A percentile compares a stretch with the other conserved stretches of the same genome.
phyloP scores from a whole-genome alignment of 2,113 vertebrate genomes.

The Chitala chitala region DNA sequence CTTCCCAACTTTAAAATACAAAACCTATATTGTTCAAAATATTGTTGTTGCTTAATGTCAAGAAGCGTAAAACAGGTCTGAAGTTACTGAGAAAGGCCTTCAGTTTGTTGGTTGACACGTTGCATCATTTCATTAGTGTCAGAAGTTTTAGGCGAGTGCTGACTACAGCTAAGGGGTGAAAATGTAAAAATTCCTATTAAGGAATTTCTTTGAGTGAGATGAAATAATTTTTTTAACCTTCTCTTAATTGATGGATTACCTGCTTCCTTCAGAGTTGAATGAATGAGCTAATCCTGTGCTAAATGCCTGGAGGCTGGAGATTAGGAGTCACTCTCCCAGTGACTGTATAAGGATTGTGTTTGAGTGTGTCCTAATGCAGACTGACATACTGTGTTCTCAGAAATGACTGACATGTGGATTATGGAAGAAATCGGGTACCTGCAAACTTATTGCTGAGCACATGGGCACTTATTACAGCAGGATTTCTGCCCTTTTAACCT shows the following conservation, averaged over 20 bases:
- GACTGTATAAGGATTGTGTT: conserved; percentile 17
- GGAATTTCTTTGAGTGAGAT: conserved; percentile 65
- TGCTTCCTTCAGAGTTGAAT: conserved; percentile 21
- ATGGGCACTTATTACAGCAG: not conserved
- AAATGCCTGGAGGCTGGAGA: conserved; percentile 26
- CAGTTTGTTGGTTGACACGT: not conserved
- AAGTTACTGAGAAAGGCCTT: too few species aligned
- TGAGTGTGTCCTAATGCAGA: conserved; percentile 22
- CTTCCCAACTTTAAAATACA: too few species aligned
- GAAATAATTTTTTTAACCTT: conserved; percentile 21
- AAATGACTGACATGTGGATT: conserved; percentile 19
- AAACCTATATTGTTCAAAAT: too few species aligned
- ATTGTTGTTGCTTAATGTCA: too few species aligned
- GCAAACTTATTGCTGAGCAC: conserved; percentile 19
- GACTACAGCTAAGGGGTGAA: not conserved
- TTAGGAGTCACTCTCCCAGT: conserved; percentile 16
- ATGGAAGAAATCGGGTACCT: conserved; percentile 11
- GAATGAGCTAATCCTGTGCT: conserved; percentile 27
- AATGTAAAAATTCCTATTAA: conserved; percentile 60
- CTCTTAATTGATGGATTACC: conserved; percentile 28
- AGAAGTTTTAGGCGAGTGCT: not conserved
- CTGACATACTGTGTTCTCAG: conserved; percentile 21
- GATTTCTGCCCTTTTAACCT: not conserved
- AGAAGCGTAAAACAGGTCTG: too few species aligned
- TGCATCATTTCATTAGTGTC: not conserved